Conservation (phyloP, 2,797 vertebrate species). For the Lacerta viridis region DNA sequence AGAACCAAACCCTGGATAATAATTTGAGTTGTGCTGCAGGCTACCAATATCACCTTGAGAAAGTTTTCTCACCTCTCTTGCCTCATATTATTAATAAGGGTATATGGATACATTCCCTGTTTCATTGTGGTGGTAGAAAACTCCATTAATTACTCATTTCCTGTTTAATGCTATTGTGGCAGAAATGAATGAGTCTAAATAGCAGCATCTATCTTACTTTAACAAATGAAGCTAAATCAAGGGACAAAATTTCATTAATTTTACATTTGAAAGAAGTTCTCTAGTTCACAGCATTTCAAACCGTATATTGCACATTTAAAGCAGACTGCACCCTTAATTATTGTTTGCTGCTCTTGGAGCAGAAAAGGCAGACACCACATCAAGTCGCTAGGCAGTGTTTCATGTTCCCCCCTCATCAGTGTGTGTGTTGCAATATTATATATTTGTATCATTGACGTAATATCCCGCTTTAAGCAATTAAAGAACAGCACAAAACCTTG, state of each 20-base stretch:
- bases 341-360: neutral
- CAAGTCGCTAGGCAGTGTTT: conserved; percentile 32
- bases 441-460: neutral
- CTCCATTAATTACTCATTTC: conserved; percentile 11
- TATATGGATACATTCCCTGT: neutral
- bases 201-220: conserved; percentile 32
- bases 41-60: neutral
- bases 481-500: neutral
- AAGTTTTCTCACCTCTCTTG: neutral
- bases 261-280: conserved; percentile 29
- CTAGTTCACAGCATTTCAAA: neutral
- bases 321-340: conserved; percentile 11
- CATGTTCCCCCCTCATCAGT: neutral
- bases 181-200: conserved; percentile 38
- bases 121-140: neutral
- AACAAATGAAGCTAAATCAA: conserved; percentile 26
- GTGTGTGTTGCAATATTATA: neutral
- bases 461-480: too few species aligned
- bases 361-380: conserved; percentile 9
- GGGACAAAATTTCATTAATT: conserved; percentile 20
- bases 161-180: neutral
- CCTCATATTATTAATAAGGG: neutral
- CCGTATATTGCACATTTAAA: conserved; percentile 1
- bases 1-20: neutral
- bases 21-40: neutral